Percentiles rank a stretch among this genome's conserved stretches.
phyloP scores from a whole-genome alignment of 2,113 vertebrate species.

The Ammospiza caudacuta region DNA sequence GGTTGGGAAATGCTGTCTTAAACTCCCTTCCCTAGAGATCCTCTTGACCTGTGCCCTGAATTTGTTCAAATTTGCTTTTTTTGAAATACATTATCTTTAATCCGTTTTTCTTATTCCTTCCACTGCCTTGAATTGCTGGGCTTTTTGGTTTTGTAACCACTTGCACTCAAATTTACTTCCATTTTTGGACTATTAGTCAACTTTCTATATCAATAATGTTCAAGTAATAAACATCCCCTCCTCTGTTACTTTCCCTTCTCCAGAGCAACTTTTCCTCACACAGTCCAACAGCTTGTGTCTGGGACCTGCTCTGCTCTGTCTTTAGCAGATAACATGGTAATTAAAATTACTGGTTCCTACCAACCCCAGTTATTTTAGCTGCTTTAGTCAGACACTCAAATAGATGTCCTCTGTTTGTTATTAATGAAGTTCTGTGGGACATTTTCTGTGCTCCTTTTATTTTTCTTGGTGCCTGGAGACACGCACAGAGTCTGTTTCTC shows the following conservation, averaged over 20 bases:
- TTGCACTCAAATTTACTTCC: constrained; percentile 3
- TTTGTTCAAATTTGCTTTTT: constrained; percentile 56
- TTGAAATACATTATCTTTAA: constrained; percentile 61
- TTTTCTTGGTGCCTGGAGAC: not conserved
- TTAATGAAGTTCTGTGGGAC: not conserved
- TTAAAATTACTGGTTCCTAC: not conserved
- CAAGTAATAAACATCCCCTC: constrained; percentile 1
- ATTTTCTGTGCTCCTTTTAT: not conserved
- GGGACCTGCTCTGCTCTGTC: not conserved
- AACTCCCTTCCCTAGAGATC: constrained; percentile 63
- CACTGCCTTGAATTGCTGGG: not conserved
- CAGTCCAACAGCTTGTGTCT: not conserved
- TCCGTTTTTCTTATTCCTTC: constrained; percentile 1
- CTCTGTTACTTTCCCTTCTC: not conserved
- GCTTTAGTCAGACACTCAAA: not conserved
- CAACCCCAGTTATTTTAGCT: not conserved
- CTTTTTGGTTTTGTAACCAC: constrained; percentile 24
- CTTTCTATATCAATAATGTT: constrained; percentile 1
- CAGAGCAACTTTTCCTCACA: not conserved
- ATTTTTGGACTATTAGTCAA: constrained; percentile 32
- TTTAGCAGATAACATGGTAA: not conserved
- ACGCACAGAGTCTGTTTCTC: not conserved
- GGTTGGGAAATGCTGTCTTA: constrained; percentile 66
- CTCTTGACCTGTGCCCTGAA: constrained; percentile 69
- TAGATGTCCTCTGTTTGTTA: not conserved